These are phyloP conservation scores for Rotaria macrura DNA, from an alignment of 2,888 invertebrate species.

Conservation along the genomic window DNA sequence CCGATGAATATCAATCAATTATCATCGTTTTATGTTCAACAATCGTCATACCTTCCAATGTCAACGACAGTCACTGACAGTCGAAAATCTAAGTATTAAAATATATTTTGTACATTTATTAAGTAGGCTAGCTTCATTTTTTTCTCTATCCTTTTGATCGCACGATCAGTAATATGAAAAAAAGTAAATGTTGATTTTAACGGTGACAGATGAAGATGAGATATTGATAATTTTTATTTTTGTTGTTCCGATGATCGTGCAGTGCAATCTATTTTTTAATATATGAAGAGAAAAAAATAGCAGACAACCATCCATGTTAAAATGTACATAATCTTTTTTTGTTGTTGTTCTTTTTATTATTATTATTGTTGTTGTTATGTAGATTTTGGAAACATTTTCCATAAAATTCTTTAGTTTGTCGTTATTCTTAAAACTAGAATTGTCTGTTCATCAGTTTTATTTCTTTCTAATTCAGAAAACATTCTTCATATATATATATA, in stretches of 20 bases:
- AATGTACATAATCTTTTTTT: background rate
- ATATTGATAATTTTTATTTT: background rate
- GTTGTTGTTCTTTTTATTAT: background rate
- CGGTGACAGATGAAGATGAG: background rate
- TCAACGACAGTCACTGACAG: background rate
- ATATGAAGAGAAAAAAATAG: background rate
- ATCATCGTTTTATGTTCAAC: background rate
- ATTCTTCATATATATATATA: background rate
- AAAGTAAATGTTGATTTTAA: background rate
- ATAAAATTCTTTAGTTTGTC: background rate
- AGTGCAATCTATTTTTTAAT: background rate
- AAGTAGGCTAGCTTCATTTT: background rate
- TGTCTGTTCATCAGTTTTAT: background rate
- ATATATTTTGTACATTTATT: background rate
- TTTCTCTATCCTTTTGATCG: background rate
- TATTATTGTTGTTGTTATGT: background rate
- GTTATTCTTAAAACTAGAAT: background rate
- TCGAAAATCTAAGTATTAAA: background rate
- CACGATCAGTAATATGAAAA: background rate
- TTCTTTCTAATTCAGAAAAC: background rate
- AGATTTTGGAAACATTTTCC: background rate
- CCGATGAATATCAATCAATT: conserved; percentile 1
- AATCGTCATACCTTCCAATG: background rate
- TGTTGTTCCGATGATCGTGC: background rate
- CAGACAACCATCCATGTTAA: background rate